These are phyloP conservation scores for Lagodon rhomboides DNA, from an alignment of 2,797 vertebrate species.

Conservation along the genomic window DNA sequence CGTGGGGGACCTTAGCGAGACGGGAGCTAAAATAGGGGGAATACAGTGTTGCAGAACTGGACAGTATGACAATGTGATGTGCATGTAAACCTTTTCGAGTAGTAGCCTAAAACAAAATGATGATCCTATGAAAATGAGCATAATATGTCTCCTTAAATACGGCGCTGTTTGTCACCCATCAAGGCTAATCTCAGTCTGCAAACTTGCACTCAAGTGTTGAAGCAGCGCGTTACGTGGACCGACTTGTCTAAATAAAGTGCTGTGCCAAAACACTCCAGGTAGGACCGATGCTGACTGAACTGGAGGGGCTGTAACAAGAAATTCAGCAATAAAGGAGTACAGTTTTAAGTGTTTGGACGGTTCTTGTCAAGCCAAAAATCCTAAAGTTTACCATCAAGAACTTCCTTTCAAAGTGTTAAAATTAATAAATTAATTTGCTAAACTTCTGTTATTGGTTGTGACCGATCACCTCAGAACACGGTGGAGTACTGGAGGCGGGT, in stretches of 20 bases:
- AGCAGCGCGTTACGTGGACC: not conserved
- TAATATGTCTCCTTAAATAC: not conserved
- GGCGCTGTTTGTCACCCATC: slow-evolving; percentile 27
- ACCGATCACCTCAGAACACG: not conserved
- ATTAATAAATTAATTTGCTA: not conserved
- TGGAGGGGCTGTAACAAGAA: not conserved
- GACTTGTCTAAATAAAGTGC: slow-evolving; percentile 32
- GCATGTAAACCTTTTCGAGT: too few relatives aligned
- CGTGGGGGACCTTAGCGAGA: too few relatives aligned
- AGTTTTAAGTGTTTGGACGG: slow-evolving; percentile 12
- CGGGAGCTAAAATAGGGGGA: too few relatives aligned
- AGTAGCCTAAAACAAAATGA: too few relatives aligned
- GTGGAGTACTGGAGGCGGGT: not conserved
- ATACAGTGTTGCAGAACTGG: too few relatives aligned
- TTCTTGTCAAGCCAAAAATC: not conserved
- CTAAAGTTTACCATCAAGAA: not conserved
- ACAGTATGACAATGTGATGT: too few relatives aligned
- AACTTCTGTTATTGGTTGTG: not conserved
- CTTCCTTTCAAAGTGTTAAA: not conserved
- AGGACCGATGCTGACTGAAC: not conserved
- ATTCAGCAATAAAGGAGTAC: slow-evolving; percentile 30
- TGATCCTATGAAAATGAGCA: too few relatives aligned
- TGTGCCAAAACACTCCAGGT: slow-evolving; percentile 1
- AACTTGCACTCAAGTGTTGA: not conserved
- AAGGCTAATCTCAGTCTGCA: slow-evolving; percentile 20